Evolutionary conservation across 2,888 invertebrate genomes (phyloP).

Genomic region (Netelia fuscicornis): DNA sequence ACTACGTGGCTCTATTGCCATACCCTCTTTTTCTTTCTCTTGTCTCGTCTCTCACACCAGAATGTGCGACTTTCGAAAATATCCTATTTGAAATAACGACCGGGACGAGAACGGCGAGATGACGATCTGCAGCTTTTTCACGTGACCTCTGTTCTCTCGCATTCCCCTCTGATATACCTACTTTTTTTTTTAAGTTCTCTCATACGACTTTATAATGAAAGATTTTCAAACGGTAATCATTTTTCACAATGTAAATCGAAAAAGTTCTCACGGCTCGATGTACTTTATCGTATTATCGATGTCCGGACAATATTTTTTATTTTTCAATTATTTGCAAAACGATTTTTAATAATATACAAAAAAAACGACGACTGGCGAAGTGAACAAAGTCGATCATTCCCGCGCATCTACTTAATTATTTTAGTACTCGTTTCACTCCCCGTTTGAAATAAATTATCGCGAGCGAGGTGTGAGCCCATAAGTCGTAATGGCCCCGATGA

Average conservation of each 20-base stretch:
- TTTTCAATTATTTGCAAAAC: too few species aligned
- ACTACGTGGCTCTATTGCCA: constrained; percentile 63
- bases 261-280: too few species aligned
- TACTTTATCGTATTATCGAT: too few species aligned
- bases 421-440: too few species aligned
- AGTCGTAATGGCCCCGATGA: constrained; percentile 42
- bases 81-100: constrained; percentile 84
- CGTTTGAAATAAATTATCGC: not conserved
- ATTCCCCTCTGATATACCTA: not conserved
- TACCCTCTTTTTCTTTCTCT: constrained; percentile 7
- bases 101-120: constrained; percentile 57
- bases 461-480: not conserved
- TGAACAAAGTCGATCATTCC: too few species aligned
- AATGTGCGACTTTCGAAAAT: constrained; percentile 82
- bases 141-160: constrained; percentile 11
- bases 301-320: too few species aligned
- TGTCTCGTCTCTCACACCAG: constrained; percentile 67
- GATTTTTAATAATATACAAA: too few species aligned
- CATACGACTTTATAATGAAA: constrained; percentile 11
- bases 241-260: too few species aligned
- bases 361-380: too few species aligned
- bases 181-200: constrained; percentile 9
- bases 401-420: too few species aligned
- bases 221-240: not conserved
- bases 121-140: constrained; percentile 55